Conservation (phyloP, 1,140 invertebrate species). For the Panagrolaimus sp. region DNA sequence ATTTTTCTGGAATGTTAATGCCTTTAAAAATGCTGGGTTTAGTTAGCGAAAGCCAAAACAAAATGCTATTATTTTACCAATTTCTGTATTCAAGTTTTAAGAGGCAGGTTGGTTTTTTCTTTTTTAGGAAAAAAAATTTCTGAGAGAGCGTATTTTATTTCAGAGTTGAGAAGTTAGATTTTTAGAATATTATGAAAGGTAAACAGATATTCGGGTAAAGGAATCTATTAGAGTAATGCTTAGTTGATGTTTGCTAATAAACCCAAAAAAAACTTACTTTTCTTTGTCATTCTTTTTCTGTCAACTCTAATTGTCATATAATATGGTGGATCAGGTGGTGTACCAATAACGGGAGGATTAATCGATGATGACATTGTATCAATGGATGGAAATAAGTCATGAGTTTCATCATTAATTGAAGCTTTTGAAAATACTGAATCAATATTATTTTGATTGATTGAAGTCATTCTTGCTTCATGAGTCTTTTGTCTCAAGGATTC, state of each 20-base stretch:
- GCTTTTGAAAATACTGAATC: slow-evolving; percentile 37
- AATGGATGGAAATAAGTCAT: slow-evolving; percentile 37
- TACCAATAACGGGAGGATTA: slow-evolving; percentile 31
- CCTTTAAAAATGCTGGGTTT: no score
- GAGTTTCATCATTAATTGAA: slow-evolving; percentile 36
- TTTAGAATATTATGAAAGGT: no score
- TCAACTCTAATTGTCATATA: slow-evolving; percentile 56
- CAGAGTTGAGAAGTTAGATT: no score
- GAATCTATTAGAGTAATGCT: no score
- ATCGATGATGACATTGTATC: slow-evolving; percentile 24
- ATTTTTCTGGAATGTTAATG: no score
- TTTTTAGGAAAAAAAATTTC: no score
- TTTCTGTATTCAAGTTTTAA: no score
- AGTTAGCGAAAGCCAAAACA: no score
- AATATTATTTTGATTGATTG: slow-evolving; percentile 18
- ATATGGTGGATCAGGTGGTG: slow-evolving; percentile 52
- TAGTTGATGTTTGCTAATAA: neutral
- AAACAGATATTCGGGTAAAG: no score
- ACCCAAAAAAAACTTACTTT: slow-evolving; percentile 21
- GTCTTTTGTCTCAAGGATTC: slow-evolving; percentile 49
- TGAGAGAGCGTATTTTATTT: no score
- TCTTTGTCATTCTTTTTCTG: slow-evolving; percentile 35
- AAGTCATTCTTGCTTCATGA: slow-evolving; percentile 46
- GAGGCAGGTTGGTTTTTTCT: no score
- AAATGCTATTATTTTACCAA: no score